Conservation (phyloP, 2,888 invertebrate genomes). For the Diarsia brunnea region DNA sequence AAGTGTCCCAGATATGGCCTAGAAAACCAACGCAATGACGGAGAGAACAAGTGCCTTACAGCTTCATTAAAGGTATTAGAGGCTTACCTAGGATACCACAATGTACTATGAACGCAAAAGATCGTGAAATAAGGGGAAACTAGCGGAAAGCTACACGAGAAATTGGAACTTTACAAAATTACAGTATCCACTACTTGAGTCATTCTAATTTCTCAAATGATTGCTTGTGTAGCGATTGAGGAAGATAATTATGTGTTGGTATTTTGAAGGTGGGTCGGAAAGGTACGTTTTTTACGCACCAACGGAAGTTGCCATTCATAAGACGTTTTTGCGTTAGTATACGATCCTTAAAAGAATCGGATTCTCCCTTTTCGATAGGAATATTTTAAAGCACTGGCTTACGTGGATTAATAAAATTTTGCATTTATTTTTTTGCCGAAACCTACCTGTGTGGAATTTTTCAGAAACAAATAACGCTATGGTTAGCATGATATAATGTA, state of each 20-base stretch:
- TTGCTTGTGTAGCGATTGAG: constrained; percentile 8
- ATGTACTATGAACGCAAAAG: too few relatives aligned
- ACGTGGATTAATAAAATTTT: neutral
- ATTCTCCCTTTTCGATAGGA: constrained; percentile 21
- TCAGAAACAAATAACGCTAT: neutral
- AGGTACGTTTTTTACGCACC: constrained; percentile 49
- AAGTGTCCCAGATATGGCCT: too few relatives aligned
- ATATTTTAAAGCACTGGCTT: constrained; percentile 19
- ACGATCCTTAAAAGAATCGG: constrained; percentile 13
- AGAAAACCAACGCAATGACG: too few relatives aligned
- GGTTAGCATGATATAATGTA: neutral
- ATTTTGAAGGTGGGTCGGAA: constrained; percentile 33
- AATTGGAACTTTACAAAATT: neutral
- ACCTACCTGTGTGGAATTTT: neutral
- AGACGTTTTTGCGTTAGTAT: constrained; percentile 38
- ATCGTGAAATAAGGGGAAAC: constrained; percentile 4
- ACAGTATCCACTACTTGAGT: constrained; percentile 3
- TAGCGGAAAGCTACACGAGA: constrained; percentile 59
- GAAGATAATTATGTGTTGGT: constrained; percentile 21
- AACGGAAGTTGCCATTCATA: constrained; percentile 50
- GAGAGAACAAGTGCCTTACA: too few relatives aligned
- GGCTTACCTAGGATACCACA: too few relatives aligned
- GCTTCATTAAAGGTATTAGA: too few relatives aligned
- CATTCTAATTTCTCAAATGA: constrained; percentile 33
- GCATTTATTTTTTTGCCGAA: neutral